Evolutionary conservation across 2,113 vertebrate species (phyloP), one percentile per base, ranked within the genome.

Genomic region (Prunella himalayana): DNA sequence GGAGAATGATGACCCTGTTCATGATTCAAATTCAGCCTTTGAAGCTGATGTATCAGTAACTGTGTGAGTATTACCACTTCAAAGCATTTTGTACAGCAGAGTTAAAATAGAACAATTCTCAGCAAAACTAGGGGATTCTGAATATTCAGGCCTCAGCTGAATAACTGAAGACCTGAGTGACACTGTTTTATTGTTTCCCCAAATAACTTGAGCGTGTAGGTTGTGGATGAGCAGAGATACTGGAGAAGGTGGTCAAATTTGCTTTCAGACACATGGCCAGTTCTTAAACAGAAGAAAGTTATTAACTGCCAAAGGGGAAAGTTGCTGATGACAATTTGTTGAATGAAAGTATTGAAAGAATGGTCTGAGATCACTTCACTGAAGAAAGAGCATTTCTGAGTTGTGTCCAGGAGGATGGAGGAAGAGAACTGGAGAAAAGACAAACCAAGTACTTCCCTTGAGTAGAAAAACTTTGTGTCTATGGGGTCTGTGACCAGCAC

Each of bases 21-120:
- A 33, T 0, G 15, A 94, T 96, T 92, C 4, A 76, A 88, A 86
- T 96, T 90, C 88, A 93, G 90, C 64, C 95, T 97, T 97, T 97
- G 96, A 97, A 97, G 95, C 90, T 95, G 60, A 37, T 84, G 9
- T 81, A 60, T 90, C 35, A 73, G 76, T 83, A 88, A 77, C 1
- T 37, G 3, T 57, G 41, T 60, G 47, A 66, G 20, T 88, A 97
- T 97, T 96, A 94, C 72, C 95, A 97, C 86, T 97, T 97, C 96
- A 96, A 96, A 97, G 95, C 68, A 25, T 80, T 90, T 88, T 45
- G 51, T 91, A 56, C 56, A 71, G 72, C 23, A n/a, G 44, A 93
- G 93, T 92, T 95, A 96, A 96, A 97, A 72, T 90, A 95, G 69
- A 96, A 93, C 86, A 92, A 93, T 94, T 88, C 76, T 96, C 64